Conservation (phyloP, 2,113 vertebrate species). For the Uropsilus gracilis region DNA sequence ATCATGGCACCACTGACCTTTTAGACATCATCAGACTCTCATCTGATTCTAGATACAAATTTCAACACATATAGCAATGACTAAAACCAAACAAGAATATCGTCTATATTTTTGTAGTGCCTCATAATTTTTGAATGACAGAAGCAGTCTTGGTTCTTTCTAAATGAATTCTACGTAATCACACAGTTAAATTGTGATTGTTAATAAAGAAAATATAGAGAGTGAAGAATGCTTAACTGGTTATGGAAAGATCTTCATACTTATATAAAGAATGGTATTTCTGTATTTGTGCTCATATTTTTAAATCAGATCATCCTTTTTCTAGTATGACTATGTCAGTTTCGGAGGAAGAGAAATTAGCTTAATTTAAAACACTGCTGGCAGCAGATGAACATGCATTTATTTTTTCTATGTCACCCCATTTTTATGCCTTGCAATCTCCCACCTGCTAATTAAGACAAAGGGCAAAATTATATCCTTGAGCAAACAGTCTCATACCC, state of each 20-base stretch:
- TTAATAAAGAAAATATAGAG: not conserved
- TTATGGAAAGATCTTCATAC: not conserved
- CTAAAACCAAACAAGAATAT: not conserved
- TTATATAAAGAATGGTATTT: not conserved
- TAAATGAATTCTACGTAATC: slow-evolving; percentile 37
- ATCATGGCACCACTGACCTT: not conserved
- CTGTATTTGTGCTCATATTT: not conserved
- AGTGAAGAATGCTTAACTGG: not conserved
- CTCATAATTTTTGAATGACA: slow-evolving; percentile 42
- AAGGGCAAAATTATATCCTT: slow-evolving; percentile 55
- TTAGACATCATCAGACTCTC: not conserved
- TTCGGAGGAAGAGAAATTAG: slow-evolving; percentile 36
- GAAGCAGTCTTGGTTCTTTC: not conserved
- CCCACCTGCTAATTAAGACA: slow-evolving; percentile 69
- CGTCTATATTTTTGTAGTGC: not conserved
- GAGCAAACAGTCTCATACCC: slow-evolving; percentile 37
- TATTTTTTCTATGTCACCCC: slow-evolving; percentile 43
- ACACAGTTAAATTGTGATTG: not conserved
- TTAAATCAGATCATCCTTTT: slow-evolving; percentile 28
- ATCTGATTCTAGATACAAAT: slow-evolving; percentile 12
- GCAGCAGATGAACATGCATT: slow-evolving; percentile 53
- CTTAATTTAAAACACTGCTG: not conserved
- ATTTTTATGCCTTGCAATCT: slow-evolving; percentile 32
- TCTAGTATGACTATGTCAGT: not conserved
- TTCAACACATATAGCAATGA: not conserved